Evolutionary conservation across 2,888 invertebrate species (phyloP).

Genomic region (Lagria hirta): DNA sequence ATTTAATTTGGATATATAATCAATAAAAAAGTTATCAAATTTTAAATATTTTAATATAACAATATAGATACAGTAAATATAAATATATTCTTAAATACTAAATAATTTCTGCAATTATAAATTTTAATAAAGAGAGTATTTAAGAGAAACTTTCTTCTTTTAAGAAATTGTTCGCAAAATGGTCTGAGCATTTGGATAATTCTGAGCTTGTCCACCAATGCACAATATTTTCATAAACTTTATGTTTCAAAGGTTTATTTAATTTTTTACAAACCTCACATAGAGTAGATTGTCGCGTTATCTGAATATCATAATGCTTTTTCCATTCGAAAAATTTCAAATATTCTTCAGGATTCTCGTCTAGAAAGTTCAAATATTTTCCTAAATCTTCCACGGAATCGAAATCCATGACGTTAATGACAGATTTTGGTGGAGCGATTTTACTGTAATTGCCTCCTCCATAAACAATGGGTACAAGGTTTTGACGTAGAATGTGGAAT

Average conservation of each 20-base stretch:
- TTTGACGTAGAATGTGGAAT: constrained; percentile 58
- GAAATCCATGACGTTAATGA: constrained; percentile 61
- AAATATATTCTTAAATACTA: too few relatives aligned
- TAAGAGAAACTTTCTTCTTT: too few relatives aligned
- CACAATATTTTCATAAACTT: not conserved
- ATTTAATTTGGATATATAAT: too few relatives aligned
- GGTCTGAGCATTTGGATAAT: too few relatives aligned
- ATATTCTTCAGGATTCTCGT: constrained; percentile 57
- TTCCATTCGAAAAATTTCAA: constrained; percentile 49
- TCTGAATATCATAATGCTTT: not conserved
- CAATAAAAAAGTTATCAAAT: too few relatives aligned
- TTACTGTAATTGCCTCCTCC: constrained; percentile 63
- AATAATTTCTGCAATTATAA: too few relatives aligned
- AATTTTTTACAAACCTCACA: constrained; percentile 2
- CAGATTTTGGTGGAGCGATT: constrained; percentile 57
- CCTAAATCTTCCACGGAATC: constrained; percentile 55
- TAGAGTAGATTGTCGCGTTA: not conserved
- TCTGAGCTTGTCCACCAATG: too few relatives aligned
- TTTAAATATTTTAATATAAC: too few relatives aligned
- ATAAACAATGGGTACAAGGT: constrained; percentile 67
- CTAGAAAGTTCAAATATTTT: constrained; percentile 56
- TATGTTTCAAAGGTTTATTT: not conserved
- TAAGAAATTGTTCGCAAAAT: too few relatives aligned
- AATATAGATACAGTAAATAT: too few relatives aligned
- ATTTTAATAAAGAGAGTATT: too few relatives aligned